Base-by-base conservation (phyloP, 2,113 vertebrate species). In the Petaurus breviceps region DNA sequence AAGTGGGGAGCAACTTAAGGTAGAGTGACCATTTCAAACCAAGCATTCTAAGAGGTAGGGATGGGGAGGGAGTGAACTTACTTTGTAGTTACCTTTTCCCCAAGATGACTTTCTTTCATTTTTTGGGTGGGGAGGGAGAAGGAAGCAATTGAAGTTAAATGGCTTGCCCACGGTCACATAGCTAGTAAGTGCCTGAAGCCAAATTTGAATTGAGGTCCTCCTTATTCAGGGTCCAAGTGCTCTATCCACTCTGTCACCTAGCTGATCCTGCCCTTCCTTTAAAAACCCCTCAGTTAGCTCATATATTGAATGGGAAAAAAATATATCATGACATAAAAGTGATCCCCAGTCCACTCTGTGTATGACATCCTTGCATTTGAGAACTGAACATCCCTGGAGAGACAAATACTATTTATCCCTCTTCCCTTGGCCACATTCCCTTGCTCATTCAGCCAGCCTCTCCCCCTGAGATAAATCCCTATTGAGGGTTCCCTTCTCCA, bases 321-420 rank as follows among this genome's bases (percentile, higher is more conserved):
- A n/a, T n/a, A 22, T 84, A 14, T 0, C 11, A 92, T 93, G 23
- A 90, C 25, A 51, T 95, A 46, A 91, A 94, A 93, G 52, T 31
- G 7, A 92, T 51, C 84, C 68, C 77, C 57, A 92, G 91, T 84
- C 94, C 89, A 92, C n/a, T n/a, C n/a, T n/a, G n/a, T n/a, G 51
- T 19, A 47, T 55, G 24, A 92, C 1, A 43, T 2, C 37, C 68
- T 84, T 84, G 37, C 7, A 8, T 43, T 84, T 84, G 37, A 16
- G n/a, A 84, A 19, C 7, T 43, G 5, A 84, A 43, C 68, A 43
- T 84, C 22, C 55, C 92, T 26, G n/a, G 94, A 61, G 25, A 92
- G 53, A 49, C 55, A 77, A 23, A 89, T 1, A 28, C 31, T 4
- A 12, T 25, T 47, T 16, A 50, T 47, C n/a, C n/a, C n/a, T 50